Evolutionary conservation across 2,797 vertebrate species (phyloP), one percentile per base, ranked within the genome.

Genomic region (Cichlasoma orientale): DNA sequence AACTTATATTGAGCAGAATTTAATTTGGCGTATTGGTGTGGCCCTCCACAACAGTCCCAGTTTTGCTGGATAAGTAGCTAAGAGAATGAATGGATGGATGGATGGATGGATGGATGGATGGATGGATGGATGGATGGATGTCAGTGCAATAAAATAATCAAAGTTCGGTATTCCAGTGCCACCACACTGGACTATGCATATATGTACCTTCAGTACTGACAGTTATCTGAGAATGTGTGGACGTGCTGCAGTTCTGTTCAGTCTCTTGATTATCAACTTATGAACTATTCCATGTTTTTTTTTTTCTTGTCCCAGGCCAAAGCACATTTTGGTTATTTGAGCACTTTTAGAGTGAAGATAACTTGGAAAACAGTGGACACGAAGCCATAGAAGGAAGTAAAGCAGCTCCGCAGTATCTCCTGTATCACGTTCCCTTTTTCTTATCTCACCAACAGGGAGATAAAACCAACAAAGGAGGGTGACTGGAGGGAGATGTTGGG

Each of bases 311-410:
- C 58, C 4, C 2, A n/a, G 63, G 71, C 69, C 44, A 54, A 23
- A 72, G 27, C 72, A 72, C 63, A 75, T 75, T 47, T 58, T 53
- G 31, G 78, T 82, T 25, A 79, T 88, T 69, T 63, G 71, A 86
- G 87, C 21, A 61, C 31, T 75, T 79, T 87, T 77, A 31, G 58
- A 44, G 57, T 33, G 56, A 70, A 61, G 82, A 79, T 82, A 79
- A 72, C 33, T 44, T 61, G 31, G 47, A 71, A 33, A 68, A 23
- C 23, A 12, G 50, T 54, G 56, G 38, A 13, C 61, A 55, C 57
- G 75, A 18, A 86, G 52, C 88, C 88, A 63, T 84, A 90, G 59
- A 91, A 85, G 90, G 88, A 72, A 82, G 73, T 50, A 53, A 72
- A 84, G 56, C 69, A 44, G 56, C 54, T 57, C 13, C 52, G 23